These are phyloP conservation scores for Benthosema pterotum DNA, from an alignment of 2,797 vertebrate genomes.

Conservation along the genomic window DNA sequence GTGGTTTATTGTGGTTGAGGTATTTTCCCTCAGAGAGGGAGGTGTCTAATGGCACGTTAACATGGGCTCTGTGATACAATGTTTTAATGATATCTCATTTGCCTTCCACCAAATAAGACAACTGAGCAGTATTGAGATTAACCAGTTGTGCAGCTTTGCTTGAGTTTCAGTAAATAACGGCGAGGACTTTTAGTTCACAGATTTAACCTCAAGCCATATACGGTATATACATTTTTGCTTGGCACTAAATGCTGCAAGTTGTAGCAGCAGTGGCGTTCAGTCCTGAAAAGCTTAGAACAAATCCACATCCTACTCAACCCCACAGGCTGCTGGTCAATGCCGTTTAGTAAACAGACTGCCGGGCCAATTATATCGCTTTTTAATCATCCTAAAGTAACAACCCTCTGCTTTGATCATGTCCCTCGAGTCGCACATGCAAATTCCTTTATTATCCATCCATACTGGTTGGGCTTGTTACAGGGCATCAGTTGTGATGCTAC, in stretches of 20 bases:
- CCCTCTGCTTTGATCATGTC: conserved; percentile 21
- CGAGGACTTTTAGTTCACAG: conserved; percentile 26
- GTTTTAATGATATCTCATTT: conserved; percentile 55
- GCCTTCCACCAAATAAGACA: conserved; percentile 51
- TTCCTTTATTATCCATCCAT: conserved; percentile 24
- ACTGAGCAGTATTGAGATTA: conserved; percentile 51
- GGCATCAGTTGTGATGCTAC: conserved; percentile 8
- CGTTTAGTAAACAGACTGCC: conserved; percentile 32
- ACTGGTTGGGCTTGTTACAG: conserved; percentile 26
- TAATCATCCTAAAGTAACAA: conserved; percentile 22
- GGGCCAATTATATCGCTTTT: conserved; percentile 34
- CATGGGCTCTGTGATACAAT: conserved; percentile 36
- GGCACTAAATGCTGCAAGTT: no score
- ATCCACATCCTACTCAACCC: conserved; percentile 7
- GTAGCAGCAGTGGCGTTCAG: no score
- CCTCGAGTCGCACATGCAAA: conserved; percentile 29
- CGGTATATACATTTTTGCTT: not conserved
- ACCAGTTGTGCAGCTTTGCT: conserved; percentile 19
- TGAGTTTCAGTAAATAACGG: conserved; percentile 33
- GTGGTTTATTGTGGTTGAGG: conserved; percentile 43
- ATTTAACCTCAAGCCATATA: conserved; percentile 7
- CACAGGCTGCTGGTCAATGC: conserved; percentile 30
- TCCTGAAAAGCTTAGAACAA: conserved; percentile 13
- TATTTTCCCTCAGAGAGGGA: conserved; percentile 40
- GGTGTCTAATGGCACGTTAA: conserved; percentile 17